phyloP scores from a whole-genome alignment of 2,888 invertebrate species.

The Sycophila texana region DNA sequence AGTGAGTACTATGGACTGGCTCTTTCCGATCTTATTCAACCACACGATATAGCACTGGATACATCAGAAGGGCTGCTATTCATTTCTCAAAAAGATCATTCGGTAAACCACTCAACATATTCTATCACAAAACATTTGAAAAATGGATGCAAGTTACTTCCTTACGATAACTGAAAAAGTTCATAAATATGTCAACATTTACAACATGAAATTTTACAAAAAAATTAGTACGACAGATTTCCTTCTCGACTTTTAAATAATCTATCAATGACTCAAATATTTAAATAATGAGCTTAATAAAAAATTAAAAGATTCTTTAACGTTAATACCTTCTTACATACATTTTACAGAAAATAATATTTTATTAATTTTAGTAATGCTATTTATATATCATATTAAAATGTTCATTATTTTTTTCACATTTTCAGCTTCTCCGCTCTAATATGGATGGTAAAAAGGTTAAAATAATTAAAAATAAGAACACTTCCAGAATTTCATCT shows the following conservation, averaged over 20 bases:
- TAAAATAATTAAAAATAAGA: not conserved
- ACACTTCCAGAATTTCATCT: not conserved
- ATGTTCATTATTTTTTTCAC: too few species aligned
- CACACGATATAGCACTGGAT: slow-evolving; percentile 23
- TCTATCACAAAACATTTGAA: not conserved
- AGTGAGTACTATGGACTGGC: not conserved
- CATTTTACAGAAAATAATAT: too few species aligned
- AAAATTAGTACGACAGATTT: too few species aligned
- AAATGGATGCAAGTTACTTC: too few species aligned
- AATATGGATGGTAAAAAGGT: not conserved
- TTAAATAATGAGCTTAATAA: too few species aligned
- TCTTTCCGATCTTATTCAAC: not conserved
- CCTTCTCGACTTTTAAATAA: not conserved
- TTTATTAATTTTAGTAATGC: too few species aligned
- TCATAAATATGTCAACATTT: too few species aligned
- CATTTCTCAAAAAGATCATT: slow-evolving; percentile 6
- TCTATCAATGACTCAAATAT: not conserved
- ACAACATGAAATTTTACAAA: too few species aligned
- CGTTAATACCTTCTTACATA: not conserved
- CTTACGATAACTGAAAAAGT: too few species aligned
- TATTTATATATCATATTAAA: too few species aligned
- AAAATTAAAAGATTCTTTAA: not conserved
- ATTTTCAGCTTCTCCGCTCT: not conserved
- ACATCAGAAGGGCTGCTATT: not conserved
- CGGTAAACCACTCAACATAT: slow-evolving; percentile 13